Evolutionary conservation across 2,888 invertebrate species (phyloP).

Genomic region (Seira sanloemensis): DNA sequence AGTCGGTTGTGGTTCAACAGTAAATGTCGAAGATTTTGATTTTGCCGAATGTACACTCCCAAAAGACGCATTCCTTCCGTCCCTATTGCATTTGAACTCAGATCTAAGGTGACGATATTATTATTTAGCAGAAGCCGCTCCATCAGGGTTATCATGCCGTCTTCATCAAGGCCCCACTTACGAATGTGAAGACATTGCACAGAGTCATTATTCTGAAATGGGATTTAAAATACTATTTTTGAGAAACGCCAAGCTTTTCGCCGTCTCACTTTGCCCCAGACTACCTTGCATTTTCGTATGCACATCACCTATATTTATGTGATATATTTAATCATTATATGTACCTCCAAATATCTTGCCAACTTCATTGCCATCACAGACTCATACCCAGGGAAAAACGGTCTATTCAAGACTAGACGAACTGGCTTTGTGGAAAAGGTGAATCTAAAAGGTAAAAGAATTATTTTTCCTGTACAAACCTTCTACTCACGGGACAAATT

Average conservation of each 20-base stretch:
- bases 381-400: conserved; percentile 65
- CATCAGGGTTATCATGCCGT: conserved; percentile 70
- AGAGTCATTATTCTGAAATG: conserved; percentile 65
- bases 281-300: no score
- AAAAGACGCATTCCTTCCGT: conserved; percentile 65
- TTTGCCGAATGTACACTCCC: conserved; percentile 60
- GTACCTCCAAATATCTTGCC: conserved; percentile 68
- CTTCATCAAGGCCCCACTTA: conserved; percentile 72
- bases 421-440: conserved; percentile 62
- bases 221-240: no score
- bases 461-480: not conserved
- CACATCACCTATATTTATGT: not conserved
- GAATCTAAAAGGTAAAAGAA: conserved; percentile 30
- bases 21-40: conserved; percentile 68
- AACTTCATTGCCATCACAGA: conserved; percentile 66
- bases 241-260: no score
- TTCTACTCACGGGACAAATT: no score
- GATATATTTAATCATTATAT: no score
- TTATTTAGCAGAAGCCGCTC: conserved; percentile 57
- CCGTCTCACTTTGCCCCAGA: no score
- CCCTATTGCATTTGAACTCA: conserved; percentile 66
- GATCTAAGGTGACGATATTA: conserved; percentile 67
- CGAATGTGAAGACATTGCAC: conserved; percentile 68
- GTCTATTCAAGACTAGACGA: conserved; percentile 71
- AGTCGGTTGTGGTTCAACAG: conserved; percentile 69